Evolutionary conservation across 2,113 vertebrate genomes (phyloP).

Genomic region (Felis chaus): DNA sequence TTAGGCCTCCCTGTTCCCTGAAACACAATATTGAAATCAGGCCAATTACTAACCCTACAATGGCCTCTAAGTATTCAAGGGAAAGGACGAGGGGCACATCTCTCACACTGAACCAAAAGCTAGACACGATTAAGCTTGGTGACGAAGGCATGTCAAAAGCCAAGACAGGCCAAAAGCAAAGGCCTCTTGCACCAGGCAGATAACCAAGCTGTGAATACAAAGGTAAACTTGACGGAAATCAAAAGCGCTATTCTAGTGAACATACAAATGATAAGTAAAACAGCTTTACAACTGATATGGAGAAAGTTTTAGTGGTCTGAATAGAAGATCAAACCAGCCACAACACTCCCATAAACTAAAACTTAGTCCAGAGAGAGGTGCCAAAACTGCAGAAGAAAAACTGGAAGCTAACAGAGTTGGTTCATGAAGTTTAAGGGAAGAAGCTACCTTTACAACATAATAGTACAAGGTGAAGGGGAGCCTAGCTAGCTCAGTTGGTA

Average conservation of each 20-base stretch:
- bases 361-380: not conserved
- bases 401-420: not conserved
- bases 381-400: not conserved
- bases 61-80: not conserved
- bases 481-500: not conserved
- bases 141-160: not conserved
- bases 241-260: not conserved
- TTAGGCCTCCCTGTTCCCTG: not conserved
- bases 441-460: not conserved
- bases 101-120: not conserved
- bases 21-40: not conserved
- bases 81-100: not conserved
- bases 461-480: not conserved
- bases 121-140: not conserved
- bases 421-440: not conserved
- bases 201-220: not conserved
- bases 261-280: not conserved
- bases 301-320: not conserved
- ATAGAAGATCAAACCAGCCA: not conserved
- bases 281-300: not conserved
- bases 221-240: not conserved
- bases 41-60: not conserved
- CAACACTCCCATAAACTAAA: not conserved
- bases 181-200: not conserved
- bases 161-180: not conserved